Evolutionary conservation across 2,113 vertebrate genomes (phyloP), one percentile per base, ranked within the genome.

Genomic region (Phyllostomus discolor): DNA sequence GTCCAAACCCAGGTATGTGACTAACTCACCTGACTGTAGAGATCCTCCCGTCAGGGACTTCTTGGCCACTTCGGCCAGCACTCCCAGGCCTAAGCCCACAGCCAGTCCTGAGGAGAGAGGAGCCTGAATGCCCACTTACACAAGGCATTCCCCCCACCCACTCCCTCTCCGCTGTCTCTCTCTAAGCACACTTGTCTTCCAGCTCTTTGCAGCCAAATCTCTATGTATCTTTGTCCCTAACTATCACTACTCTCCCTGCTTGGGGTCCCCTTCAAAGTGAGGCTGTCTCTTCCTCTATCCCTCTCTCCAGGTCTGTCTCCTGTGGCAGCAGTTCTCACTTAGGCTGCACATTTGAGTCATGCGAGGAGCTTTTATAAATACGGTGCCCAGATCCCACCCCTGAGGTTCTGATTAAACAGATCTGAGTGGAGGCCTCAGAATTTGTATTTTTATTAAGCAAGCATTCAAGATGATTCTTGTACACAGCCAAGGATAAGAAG

Each of bases 51-150:
- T 97, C 33, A 99, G 85, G 2, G 99, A 99, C 95, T 99, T 99
- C 90, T 99, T 99, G 28, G 98, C 99, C 12, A 98, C 98, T 91
- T 99, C 99, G 1, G 98, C 98, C 93, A 99, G 98, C 16, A 98
- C 98, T 31, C 99, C 99, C 0, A 99, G 93, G 1, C 99, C 98
- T 70, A 99, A 97, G 43, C 99, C 98, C 28, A 99, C 98, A 4
- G 99, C 99, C 94, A 99, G 98, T 54, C 99, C 99, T 99, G 97
- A 70, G 41, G 54, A 79, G 24, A 94, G 78, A 75, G 46, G 0
- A 79, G 4, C 1, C 50, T 43, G 72, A 83, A 79, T 14, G 5
- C 33, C 43, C 4, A 0, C 52, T 41, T 4, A 26, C 33, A 52
- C 17, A 9, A 20, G 54, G 28, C 2, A 0, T 16, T 35, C 59